A percentile compares a stretch with the other conserved stretches of the same genome.
Evolutionary conservation across 2,797 vertebrate genomes (phyloP).

Genomic region (Linurgus olivaceus): DNA sequence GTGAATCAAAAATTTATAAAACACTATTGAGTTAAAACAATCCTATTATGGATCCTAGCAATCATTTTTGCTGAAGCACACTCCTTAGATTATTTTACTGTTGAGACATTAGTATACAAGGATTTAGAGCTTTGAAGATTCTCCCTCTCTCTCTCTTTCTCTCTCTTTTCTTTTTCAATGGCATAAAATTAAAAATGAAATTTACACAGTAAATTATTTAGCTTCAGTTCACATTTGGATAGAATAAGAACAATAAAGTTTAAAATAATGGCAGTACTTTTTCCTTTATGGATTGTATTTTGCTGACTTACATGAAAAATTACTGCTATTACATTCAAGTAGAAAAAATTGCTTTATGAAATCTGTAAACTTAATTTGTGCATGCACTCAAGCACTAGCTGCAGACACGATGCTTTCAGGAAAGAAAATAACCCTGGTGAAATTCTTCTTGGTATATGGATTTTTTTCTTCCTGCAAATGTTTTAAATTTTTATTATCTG

Average conservation of each 20-base stretch:
- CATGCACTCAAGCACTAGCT: constrained; percentile 46
- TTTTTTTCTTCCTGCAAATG: constrained; percentile 34
- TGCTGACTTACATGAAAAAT: constrained; percentile 78
- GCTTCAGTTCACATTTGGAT: constrained; percentile 48
- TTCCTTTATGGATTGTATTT: constrained; percentile 64
- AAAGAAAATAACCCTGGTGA: constrained; percentile 44
- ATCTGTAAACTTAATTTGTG: constrained; percentile 76
- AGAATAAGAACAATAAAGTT: constrained; percentile 69
- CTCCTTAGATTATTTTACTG: constrained; percentile 58
- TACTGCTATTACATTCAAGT: constrained; percentile 69
- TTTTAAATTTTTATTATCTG: constrained; percentile 48
- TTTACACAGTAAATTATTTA: constrained; percentile 71
- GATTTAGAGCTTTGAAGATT: constrained; percentile 60
- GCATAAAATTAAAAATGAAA: constrained; percentile 77
- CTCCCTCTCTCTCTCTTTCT: neutral
- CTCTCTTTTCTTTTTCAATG: constrained; percentile 55
- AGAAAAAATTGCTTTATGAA: constrained; percentile 72
- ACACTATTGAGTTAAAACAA: constrained; percentile 80
- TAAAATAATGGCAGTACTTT: constrained; percentile 64
- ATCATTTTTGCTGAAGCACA: constrained; percentile 74
- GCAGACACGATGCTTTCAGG: constrained; percentile 33
- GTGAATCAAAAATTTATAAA: constrained; percentile 83
- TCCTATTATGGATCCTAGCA: constrained; percentile 75
- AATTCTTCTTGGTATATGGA: constrained; percentile 42
- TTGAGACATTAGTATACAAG: constrained; percentile 54